Percentiles rank a stretch among this genome's conserved stretches.
Evolutionary conservation across 2,888 invertebrate genomes (phyloP).

Genomic region (Ectemnius cavifrons): DNA sequence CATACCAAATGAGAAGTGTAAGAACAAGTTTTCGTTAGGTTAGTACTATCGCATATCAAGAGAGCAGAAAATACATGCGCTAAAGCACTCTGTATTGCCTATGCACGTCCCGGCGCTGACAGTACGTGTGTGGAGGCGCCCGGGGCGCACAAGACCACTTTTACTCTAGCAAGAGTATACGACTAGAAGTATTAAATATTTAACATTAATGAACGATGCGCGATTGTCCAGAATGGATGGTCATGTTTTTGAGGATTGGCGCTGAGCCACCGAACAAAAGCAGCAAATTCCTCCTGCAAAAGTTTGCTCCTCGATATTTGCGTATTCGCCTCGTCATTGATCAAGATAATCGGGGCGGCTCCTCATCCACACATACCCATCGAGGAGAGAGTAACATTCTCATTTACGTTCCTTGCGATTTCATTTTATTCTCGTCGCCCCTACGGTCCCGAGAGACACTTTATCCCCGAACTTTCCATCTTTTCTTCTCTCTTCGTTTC

Average conservation of each 20-base stretch:
- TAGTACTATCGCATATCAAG: slow-evolving; percentile 77
- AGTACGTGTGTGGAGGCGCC: slow-evolving; percentile 28
- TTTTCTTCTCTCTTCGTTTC: slow-evolving; percentile 38
- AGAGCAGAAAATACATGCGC: slow-evolving; percentile 71
- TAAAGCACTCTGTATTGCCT: slow-evolving; percentile 75
- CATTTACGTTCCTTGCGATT: background rate
- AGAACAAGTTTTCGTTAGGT: slow-evolving; percentile 75
- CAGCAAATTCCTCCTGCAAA: slow-evolving; percentile 7
- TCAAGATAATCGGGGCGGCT: no score
- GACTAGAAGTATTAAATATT: slow-evolving; percentile 77
- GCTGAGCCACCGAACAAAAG: slow-evolving; percentile 56
- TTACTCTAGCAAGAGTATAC: slow-evolving; percentile 77
- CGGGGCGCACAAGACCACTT: slow-evolving; percentile 75
- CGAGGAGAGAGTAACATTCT: slow-evolving; percentile 1
- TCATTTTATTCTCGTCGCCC: background rate
- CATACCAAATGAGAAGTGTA: slow-evolving; percentile 77
- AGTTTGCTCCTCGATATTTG: background rate
- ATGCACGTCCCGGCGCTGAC: slow-evolving; percentile 68
- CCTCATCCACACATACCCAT: no score
- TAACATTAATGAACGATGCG: slow-evolving; percentile 73
- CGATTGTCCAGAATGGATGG: slow-evolving; percentile 74
- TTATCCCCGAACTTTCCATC: slow-evolving; percentile 10
- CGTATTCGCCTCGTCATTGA: background rate
- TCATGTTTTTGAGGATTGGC: slow-evolving; percentile 69
- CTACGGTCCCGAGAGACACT: background rate